Base-by-base conservation (phyloP, 2,888 invertebrate species). In the Parascotia fuliginaria region DNA sequence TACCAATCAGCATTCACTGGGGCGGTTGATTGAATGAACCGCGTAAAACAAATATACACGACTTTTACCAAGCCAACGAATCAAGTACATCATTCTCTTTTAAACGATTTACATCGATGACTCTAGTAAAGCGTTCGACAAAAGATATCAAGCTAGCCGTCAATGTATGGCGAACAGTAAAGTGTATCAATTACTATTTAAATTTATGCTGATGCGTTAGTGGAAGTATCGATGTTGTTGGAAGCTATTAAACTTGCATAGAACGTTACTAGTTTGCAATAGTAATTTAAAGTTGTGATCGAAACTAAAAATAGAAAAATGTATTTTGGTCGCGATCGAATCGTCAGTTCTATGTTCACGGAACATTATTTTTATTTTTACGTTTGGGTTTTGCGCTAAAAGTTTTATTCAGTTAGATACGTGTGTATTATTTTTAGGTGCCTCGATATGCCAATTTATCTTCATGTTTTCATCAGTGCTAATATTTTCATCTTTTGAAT, bases 281-380 rank as follows among this genome's bases (percentile, higher is more conserved):
- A 80, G 83, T 85, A 85, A 87, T 87, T 85, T 87, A 83, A 84
- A 87, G 80, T 87, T 86, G 77, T 56, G 75, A 70, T 73, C 60
- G 73, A 71, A 76, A 76, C 59, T 70, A 72, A 79, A 79, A 77
- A 81, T 81, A 79, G 77, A 76, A 70, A 62, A 47, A 59, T 64
- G 45, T 45, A 57, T 58, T 49, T 75, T 63, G 58, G 49, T 32
- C 27, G 50, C 48, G 52, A 62, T 64, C 54, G 57, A 50, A 63
- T 55, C 51, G 50, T 52, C 53, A 60, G 41, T 52, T 54, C 38
- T 19, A 49, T 59, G 62, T 55, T 22, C 24, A 5, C 11, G 29
- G 28, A 32, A 37, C n/a, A 28, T 27, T 12, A 15, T 3, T 11
- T 59, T 37, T 34, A 39, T 43, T 3, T 0, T 3, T 16, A 19